These are phyloP conservation scores for Hirtodrosophila cameraria DNA, from an alignment of 2,888 invertebrate genomes.

Conservation along the genomic window DNA sequence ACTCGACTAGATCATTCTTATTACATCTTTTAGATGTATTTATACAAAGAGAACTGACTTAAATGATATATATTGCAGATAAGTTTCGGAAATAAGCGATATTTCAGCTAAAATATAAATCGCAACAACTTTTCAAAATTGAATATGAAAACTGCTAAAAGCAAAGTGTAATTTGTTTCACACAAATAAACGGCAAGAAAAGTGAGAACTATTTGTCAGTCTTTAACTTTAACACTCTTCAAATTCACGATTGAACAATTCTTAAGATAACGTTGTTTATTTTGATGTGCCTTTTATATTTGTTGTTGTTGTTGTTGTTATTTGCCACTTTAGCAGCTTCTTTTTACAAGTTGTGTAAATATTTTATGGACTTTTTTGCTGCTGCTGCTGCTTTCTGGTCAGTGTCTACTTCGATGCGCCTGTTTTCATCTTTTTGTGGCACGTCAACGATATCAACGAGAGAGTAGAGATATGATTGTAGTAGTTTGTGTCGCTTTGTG, in stretches of 20 bases:
- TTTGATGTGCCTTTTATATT: too few relatives aligned
- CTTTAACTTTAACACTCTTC: not conserved
- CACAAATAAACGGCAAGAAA: constrained; percentile 29
- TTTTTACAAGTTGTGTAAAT: constrained; percentile 44
- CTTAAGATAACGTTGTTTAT: constrained; percentile 14
- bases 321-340: constrained; percentile 29
- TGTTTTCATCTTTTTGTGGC: constrained; percentile 17
- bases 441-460: constrained; percentile 48
- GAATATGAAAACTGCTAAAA: too few relatives aligned
- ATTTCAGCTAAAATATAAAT: too few relatives aligned
- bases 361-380: constrained; percentile 18
- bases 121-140: too few relatives aligned
- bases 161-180: too few relatives aligned
- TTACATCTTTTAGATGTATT: too few relatives aligned
- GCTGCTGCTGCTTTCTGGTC: too few relatives aligned
- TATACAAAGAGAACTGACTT: too few relatives aligned
- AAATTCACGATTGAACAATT: not conserved
- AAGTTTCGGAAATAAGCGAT: too few relatives aligned
- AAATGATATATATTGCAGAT: too few relatives aligned
- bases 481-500: constrained; percentile 56
- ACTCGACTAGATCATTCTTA: too few relatives aligned
- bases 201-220: constrained; percentile 34
- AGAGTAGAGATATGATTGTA: constrained; percentile 42
- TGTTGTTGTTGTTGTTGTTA: constrained; percentile 9
- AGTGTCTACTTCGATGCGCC: constrained; percentile 3